Base-by-base conservation (phyloP, 2,113 vertebrate genomes). In the Macrotis lagotis region DNA sequence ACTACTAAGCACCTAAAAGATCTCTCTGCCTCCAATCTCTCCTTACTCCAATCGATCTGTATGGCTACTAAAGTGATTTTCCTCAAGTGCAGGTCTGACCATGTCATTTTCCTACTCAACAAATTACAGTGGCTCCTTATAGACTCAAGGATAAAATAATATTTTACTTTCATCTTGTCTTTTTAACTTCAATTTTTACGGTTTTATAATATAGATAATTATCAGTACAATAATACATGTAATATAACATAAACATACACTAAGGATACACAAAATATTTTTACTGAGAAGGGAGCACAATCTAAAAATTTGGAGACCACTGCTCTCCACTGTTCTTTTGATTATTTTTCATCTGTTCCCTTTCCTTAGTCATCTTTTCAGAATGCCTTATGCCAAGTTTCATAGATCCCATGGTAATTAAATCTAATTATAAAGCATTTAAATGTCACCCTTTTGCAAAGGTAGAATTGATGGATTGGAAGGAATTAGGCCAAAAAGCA, bases 401-500 rank as follows among this genome's bases (percentile, higher is more conserved):
- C 93, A 50, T 3, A 93, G 94, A 95, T 11, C 28, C 28, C 83
- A 11, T 25, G n/a, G 51, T 55, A 89, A 96, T 90, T 94, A 93
- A 92, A 89, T 90, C 51, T 8, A 44, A 49, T 66, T 83, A 49
- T 92, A 95, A 93, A 91, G 59, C 47, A 51, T 50, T 37, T 26
- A 44, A 49, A 88, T 66, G 90, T 89, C 52, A 49, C 91, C 51
- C n/a, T 59, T 90, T 92, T 66, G 25, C 91, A 91, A 66, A 92
- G 48, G 53, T 25, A 91, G 51, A 66, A 88, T 92, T 12, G 31
- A 89, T 25, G 88, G 90, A 91, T 31, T 90, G 48, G 90, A 94
- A 92, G 4, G 31, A 94, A 93, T 51, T 51, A 26, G 89, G 49
- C 10, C 3, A 5, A 37, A 94, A 91, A 31, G 48, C 89, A 53